phyloP scores from a whole-genome alignment of 2,888 invertebrate genomes.

The Spialia ferax region DNA sequence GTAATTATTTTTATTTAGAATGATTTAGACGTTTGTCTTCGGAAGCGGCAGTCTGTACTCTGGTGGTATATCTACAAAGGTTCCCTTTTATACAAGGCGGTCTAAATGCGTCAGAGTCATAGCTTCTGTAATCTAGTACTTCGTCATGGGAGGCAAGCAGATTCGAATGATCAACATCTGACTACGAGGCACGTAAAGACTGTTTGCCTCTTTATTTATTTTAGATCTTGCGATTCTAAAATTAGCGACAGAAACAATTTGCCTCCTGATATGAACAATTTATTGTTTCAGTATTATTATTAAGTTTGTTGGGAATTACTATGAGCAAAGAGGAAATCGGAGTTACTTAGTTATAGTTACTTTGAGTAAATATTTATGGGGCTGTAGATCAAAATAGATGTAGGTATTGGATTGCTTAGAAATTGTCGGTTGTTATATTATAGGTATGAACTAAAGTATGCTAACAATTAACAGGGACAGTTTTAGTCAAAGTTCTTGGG shows the following conservation, averaged over 20 bases:
- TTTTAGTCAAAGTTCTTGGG: too few relatives aligned
- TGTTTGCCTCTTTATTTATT: conserved; percentile 45
- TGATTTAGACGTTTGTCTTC: not conserved
- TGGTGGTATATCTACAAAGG: not conserved
- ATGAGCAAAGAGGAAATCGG: conserved; percentile 15
- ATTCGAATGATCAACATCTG: conserved; percentile 24
- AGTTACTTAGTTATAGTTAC: not conserved
- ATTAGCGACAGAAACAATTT: conserved; percentile 31
- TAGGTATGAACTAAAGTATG: too few relatives aligned
- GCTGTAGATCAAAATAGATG: not conserved
- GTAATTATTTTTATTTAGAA: not conserved
- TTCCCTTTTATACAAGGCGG: conserved; percentile 19
- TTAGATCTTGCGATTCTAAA: conserved; percentile 38
- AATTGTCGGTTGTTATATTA: not conserved
- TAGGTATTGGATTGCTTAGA: not conserved
- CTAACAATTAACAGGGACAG: too few relatives aligned
- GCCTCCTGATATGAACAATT: not conserved
- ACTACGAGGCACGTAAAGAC: not conserved
- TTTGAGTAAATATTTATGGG: conserved; percentile 16
- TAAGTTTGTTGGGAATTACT: conserved; percentile 19
- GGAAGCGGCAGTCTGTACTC: not conserved
- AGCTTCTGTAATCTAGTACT: conserved; percentile 24
- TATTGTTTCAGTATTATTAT: conserved; percentile 29
- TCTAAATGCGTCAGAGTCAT: conserved; percentile 12
- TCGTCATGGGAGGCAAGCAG: conserved; percentile 48